Evolutionary conservation across 1,140 invertebrate species (phyloP).

Genomic region (Ceratosolen fusciceps): DNA sequence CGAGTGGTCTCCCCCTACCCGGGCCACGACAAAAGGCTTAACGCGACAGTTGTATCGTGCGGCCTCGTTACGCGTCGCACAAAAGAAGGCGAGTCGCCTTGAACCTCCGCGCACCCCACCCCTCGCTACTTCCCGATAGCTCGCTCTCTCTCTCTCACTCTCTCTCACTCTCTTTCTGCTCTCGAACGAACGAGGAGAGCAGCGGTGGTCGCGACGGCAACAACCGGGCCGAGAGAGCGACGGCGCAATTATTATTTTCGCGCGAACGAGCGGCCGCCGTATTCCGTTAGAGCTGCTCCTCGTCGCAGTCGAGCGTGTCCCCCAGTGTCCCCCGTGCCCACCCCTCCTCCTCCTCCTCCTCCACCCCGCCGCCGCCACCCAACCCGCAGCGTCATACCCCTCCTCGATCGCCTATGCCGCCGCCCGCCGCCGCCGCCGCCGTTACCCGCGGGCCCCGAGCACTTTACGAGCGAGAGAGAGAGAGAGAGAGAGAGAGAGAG

Average conservation of each 20-base stretch:
- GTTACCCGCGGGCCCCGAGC: too few species aligned
- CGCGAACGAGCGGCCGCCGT: neutral
- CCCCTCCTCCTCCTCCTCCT: neutral
- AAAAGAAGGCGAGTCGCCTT: conserved; percentile 28
- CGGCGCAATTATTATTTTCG: conserved; percentile 42
- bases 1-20: conserved; percentile 18
- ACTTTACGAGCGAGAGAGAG: too few species aligned
- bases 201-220: too few species aligned
- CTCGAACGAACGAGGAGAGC: neutral
- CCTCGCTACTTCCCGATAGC: neutral
- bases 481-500: too few species aligned
- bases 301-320: neutral
- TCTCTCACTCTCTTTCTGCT: neutral
- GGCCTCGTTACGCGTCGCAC: conserved; percentile 37
- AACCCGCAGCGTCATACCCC: too few species aligned
- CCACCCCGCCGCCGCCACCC: too few species aligned
- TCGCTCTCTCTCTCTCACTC: neutral
- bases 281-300: conserved; percentile 11
- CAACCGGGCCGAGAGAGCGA: neutral
- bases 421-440: too few species aligned
- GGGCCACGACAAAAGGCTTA: conserved; percentile 32
- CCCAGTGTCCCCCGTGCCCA: neutral
- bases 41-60: conserved; percentile 18
- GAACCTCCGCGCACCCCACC: neutral
- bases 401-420: too few species aligned